Base-by-base conservation (phyloP, 2,888 invertebrate species). In the Hesperia comma region DNA sequence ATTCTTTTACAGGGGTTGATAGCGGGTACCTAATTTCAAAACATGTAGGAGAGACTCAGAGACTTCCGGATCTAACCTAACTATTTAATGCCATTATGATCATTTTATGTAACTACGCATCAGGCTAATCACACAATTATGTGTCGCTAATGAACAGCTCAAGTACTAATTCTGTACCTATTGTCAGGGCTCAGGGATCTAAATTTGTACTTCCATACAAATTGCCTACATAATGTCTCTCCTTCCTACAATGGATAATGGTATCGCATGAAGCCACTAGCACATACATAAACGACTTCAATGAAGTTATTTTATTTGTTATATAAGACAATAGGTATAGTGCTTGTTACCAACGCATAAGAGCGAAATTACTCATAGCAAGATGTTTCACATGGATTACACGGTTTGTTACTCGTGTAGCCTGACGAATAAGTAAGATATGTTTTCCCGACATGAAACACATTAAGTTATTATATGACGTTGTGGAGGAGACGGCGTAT, bases 201-300 rank as follows among this genome's bases (percentile, higher is more conserved):
- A 49, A 46, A 51, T 61, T 61, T 21, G 10, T 10, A 15, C 51
- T 37, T 17, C 19, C n/a, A 40, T 51, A 64, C 56, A 40, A 57
- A 40, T 46, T 49, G 53, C 32, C 26, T 10, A 37, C 26, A 19
- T 57, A 41, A 56, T 57, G 41, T 41, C 26, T 64, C 51, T 64
- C 51, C 37, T 2, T 58, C 17, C 17, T 26, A 64, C 64, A 66
- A 66, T 66, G 53, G 58, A 66, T 66, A 66, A 66, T 66, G 54
- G 64, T 51, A 64, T 64, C 57, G 51, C 63, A 58, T 66, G 58
- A 60, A 66, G 58, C 60, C 58, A 66, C 33, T 51, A 37, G 49
- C 43, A 32, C 17, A 33, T 54, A 19, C 58, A 60, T 66, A 66
- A 43, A 54, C 53, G 64, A 66, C 12, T 41, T n/a, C 43, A 32